A percentile compares a stretch with the other conserved stretches of the same genome.
Conservation (phyloP, 2,113 vertebrate species). For the Ornithorhynchus anatinus region DNA sequence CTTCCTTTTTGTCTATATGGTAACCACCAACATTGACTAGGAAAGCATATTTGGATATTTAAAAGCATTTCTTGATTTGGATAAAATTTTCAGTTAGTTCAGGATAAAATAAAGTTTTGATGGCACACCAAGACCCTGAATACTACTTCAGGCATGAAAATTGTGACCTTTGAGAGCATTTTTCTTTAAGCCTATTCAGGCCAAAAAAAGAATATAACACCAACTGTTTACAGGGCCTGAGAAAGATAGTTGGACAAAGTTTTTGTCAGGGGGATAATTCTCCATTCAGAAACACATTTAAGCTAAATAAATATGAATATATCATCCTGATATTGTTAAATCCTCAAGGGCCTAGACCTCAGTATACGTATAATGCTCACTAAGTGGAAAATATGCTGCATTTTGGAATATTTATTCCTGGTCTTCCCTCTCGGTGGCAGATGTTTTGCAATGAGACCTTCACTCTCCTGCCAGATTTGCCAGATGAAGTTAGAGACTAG, state of each 20-base stretch:
- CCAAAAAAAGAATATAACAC: too few species aligned
- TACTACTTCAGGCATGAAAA: not conserved
- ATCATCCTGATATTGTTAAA: not conserved
- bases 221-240: too few species aligned
- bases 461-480: constrained; percentile 35
- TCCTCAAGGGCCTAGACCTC: not conserved
- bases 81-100: too few species aligned
- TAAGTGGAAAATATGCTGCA: not conserved
- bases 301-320: too few species aligned
- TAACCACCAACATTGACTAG: too few species aligned
- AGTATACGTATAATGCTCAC: not conserved
- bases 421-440: constrained; percentile 20
- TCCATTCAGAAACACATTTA: too few species aligned
- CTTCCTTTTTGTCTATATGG: too few species aligned
- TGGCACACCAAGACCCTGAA: not conserved
- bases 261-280: too few species aligned
- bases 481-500: constrained; percentile 13
- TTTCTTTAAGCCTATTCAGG: not conserved
- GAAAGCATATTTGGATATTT: too few species aligned
- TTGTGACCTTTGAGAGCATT: not conserved
- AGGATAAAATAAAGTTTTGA: not conserved
- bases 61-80: too few species aligned
- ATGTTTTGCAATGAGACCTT: constrained; percentile 39
- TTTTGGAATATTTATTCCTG: constrained; percentile 16
- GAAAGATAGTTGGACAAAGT: too few species aligned